Evolutionary conservation across 2,797 vertebrate species (phyloP).

Genomic region (Trachurus trachurus): DNA sequence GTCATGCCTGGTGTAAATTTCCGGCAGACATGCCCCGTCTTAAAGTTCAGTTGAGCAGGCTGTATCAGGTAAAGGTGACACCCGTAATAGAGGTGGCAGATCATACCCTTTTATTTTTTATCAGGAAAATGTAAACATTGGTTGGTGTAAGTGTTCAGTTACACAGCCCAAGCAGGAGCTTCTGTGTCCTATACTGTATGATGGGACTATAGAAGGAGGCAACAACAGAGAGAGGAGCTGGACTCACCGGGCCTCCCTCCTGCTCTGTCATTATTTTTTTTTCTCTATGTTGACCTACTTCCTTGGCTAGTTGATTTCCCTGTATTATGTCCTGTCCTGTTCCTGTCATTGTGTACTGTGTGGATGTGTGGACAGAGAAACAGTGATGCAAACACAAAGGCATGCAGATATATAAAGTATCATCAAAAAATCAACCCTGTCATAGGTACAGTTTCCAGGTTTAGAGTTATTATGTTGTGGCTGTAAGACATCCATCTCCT

Average conservation of each 20-base stretch:
- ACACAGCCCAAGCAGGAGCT: no score
- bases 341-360: conserved; percentile 18
- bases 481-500: conserved; percentile 17
- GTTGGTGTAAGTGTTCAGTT: no score
- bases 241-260: conserved; percentile 10
- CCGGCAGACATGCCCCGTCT: no score
- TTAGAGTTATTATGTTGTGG: background rate
- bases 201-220: no score
- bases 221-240: conserved; percentile 17
- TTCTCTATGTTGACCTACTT: conserved; percentile 61
- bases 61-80: no score
- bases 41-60: no score
- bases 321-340: conserved; percentile 21
- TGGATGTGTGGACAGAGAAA: background rate
- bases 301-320: conserved; percentile 48
- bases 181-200: no score
- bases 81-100: no score
- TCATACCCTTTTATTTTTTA: no score
- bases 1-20: no score
- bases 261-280: conserved; percentile 30
- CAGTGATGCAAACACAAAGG: background rate
- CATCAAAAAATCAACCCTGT: conserved; percentile 26
- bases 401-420: background rate
- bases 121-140: no score
- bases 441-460: conserved; percentile 10